These are phyloP conservation scores for Irena cyanogastra DNA, from an alignment of 2,113 vertebrate genomes.

Conservation along the genomic window DNA sequence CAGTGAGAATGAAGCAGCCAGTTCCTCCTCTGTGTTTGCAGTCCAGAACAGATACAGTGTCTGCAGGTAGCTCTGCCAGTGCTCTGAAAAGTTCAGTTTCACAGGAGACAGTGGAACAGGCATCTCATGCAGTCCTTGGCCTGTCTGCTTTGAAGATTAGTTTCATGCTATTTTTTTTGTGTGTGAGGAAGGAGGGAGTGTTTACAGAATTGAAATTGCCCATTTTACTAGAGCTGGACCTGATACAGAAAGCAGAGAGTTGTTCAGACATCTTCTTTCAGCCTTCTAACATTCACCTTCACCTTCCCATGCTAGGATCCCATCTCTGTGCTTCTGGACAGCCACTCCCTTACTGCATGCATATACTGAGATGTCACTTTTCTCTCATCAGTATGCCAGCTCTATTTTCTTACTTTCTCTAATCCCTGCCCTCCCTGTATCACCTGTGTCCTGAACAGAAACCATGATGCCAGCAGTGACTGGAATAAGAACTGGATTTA, in stretches of 20 bases:
- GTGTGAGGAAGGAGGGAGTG: not conserved
- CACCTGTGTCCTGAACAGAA: not conserved
- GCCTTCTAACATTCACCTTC: not conserved
- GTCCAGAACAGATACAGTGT: not conserved
- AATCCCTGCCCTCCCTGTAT: not conserved
- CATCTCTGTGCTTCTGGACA: not conserved
- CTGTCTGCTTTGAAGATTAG: not conserved
- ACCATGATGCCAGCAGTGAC: not conserved
- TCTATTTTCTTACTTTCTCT: not conserved
- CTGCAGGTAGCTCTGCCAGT: not conserved
- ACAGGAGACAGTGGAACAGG: not conserved
- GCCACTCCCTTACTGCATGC: not conserved
- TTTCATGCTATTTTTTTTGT: not conserved
- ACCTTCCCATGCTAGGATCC: not conserved
- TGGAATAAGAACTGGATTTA: not conserved
- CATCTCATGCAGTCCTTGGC: not conserved
- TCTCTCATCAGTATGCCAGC: not conserved
- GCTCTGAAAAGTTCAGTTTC: not conserved
- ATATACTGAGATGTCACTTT: not conserved
- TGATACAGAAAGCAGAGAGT: not conserved
- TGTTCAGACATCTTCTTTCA: not conserved
- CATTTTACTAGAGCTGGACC: not conserved
- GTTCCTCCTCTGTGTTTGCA: not conserved
- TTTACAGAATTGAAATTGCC: not conserved
- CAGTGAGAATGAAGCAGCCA: conserved; percentile 2